Percentiles rank a stretch among this genome's conserved stretches.
Conservation (phyloP, 2,888 invertebrate species). For the Aethes cnicana region DNA sequence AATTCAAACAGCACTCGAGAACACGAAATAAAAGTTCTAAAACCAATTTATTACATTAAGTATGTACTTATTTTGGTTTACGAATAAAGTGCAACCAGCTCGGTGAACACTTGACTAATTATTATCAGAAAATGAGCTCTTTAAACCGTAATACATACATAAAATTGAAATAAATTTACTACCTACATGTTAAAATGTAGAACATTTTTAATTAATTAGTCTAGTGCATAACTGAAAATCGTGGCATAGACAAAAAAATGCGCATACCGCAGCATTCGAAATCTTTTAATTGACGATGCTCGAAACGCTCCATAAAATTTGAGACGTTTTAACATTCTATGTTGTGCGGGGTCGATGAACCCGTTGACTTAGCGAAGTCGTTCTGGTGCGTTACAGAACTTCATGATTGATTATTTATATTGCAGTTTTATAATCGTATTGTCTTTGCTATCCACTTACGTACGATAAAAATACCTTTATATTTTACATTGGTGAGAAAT, state of each 20-base stretch:
- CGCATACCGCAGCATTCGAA: slow-evolving; percentile 47
- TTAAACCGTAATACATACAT: slow-evolving; percentile 3
- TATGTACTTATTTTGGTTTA: too few relatives aligned
- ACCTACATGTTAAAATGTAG: slow-evolving; percentile 13
- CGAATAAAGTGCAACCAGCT: neutral
- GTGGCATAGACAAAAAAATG: slow-evolving; percentile 35
- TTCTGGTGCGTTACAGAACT: slow-evolving; percentile 27
- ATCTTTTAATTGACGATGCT: slow-evolving; percentile 65
- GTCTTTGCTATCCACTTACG: too few relatives aligned
- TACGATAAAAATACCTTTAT: too few relatives aligned
- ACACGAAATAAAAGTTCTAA: neutral
- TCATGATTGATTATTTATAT: slow-evolving; percentile 32
- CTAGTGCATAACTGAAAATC: slow-evolving; percentile 44
- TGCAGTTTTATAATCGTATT: too few relatives aligned
- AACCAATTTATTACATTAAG: slow-evolving; percentile 12
- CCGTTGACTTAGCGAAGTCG: slow-evolving; percentile 48
- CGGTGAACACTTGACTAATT: slow-evolving; percentile 2
- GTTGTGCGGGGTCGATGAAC: slow-evolving; percentile 63
- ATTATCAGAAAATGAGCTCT: neutral
- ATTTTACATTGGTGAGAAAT: too few relatives aligned
- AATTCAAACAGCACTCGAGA: slow-evolving; percentile 23
- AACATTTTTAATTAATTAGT: slow-evolving; percentile 38
- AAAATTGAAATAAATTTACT: slow-evolving; percentile 24
- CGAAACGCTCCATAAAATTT: slow-evolving; percentile 75
- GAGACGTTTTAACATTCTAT: slow-evolving; percentile 63